Base-by-base conservation (phyloP, 1,140 invertebrate species). In the Ditylenchus dipsaci region DNA sequence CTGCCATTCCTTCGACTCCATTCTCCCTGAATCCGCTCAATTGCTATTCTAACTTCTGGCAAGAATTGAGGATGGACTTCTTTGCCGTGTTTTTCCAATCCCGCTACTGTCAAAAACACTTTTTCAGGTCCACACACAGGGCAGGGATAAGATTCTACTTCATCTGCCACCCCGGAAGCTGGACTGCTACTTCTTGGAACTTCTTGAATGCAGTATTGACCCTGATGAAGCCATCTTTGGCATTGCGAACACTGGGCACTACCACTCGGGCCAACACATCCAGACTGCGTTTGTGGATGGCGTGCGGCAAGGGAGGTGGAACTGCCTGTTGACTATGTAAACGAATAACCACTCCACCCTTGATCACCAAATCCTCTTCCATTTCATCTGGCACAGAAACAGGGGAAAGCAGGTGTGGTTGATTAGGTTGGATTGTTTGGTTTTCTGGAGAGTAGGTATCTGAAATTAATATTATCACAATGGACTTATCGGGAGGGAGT, bases 141-240 rank as follows among this genome's bases (percentile, higher is more conserved):
- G n/a, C 59, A 61, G 19, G 59, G 59, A 61, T 61, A 61, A 27
- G 59, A 61, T 30, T 61, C 59, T 8, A 61, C 59, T 30, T 61
- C 59, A 30, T 61, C 38, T 61, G 59, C 59, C 19, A 61, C 59
- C 26, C 59, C 26, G 38, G 38, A 5, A 61, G 38, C 26, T 33
- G 38, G 38, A 61, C 29, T n/a, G 38, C 19, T 8, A 61, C 59
- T 27, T 61, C 59, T 21, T 61, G 27, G 1, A 26, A 3, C n/a
- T 21, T 21, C 3, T 21, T 21, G 3, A 56, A 56, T 38, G 53
- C 3, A 56, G 53, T 23, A 56, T 56, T 23, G 21, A 13, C 29
- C 13, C 13, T 56, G 53, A 23, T 56, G 13, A 23, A 23, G 29
- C 3, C 3, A 15, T 47, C 21, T 15, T 47, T 47, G 15, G 21